Evolutionary conservation across 2,113 vertebrate species (phyloP).

Genomic region (Misgurnus mizolepis): DNA sequence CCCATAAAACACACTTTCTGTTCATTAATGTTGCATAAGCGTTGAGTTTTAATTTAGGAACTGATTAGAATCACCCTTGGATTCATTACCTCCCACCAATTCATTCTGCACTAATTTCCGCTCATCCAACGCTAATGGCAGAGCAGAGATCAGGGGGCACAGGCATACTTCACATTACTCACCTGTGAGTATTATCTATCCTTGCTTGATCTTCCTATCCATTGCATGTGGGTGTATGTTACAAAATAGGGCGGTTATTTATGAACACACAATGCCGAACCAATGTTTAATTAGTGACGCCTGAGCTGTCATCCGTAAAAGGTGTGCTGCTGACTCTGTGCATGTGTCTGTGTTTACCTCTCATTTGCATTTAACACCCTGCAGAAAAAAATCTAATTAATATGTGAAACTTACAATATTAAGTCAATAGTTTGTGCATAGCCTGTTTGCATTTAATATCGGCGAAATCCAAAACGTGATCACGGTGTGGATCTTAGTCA

Average conservation of each 20-base stretch:
- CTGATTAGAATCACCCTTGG: constrained; percentile 70
- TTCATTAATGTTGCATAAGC: constrained; percentile 77
- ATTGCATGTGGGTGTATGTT: constrained; percentile 41
- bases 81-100: constrained; percentile 72
- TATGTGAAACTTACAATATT: neutral
- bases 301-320: constrained; percentile 57
- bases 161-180: constrained; percentile 2
- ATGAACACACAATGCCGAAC: constrained; percentile 53
- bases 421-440: neutral
- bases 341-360: constrained; percentile 17
- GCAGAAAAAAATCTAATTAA: constrained; percentile 20
- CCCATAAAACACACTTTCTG: constrained; percentile 53
- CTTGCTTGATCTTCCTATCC: constrained; percentile 36
- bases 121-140: constrained; percentile 55
- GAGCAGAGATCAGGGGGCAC: constrained; percentile 41
- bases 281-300: constrained; percentile 52
- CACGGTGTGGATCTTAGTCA: too few relatives aligned
- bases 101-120: constrained; percentile 59
- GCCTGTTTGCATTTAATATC: constrained; percentile 12
- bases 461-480: neutral
- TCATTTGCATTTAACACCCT: constrained; percentile 20
- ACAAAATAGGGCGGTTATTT: constrained; percentile 51
- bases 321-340: neutral
- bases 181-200: constrained; percentile 48
- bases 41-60: constrained; percentile 71